Evolutionary conservation across 1,140 invertebrate species (phyloP), one percentile per base, ranked within the genome.

Genomic region (Brachionus plicatilis): DNA sequence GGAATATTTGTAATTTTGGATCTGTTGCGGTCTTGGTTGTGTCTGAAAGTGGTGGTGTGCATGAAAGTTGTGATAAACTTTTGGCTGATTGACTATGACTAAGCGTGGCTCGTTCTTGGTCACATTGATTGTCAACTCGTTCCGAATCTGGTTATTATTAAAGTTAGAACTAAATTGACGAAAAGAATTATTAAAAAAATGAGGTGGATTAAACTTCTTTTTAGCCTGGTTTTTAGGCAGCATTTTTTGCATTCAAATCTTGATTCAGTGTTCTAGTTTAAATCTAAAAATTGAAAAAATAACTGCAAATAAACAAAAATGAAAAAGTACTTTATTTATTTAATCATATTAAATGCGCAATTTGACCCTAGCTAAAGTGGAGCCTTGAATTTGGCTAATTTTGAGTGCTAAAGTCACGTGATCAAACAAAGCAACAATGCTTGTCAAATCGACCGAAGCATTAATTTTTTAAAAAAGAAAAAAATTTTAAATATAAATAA

Each of bases 81-180:
- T 56, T 14, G 29, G 79, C 20, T 68, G 33, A 68, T 82, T 82
- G 41, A 65, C 56, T 65, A 82, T 82, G 17, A 82, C 79, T 37
- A 82, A 37, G 7, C 79, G 50, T 9, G 79, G 79, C 12, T 82
- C 79, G n/a, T 82, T 68, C n/a, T 68, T 60, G 65, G 79, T 82
- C 79, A 82, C 79, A 47, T 82, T 82, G 27, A 82, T 82, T 37
- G 79, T 82, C 53, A 82, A 43, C 41, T 82, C 79, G 20, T 76
- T 76, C 24, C 72, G 41, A 2, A 50, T 50, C 20, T 76, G 41
- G 47, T 76, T 76, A 76, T 47, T 47, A 29, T 47, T 50, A 76
- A 50, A 50, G 43, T 75, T 43, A 24, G 43, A 47, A 50, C 45
- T 76, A 76, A 50, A 76, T 50, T 14, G 43, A 76, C 68, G 68